phyloP scores from a whole-genome alignment of 2,113 vertebrate genomes.

The Halcyon senegalensis region DNA sequence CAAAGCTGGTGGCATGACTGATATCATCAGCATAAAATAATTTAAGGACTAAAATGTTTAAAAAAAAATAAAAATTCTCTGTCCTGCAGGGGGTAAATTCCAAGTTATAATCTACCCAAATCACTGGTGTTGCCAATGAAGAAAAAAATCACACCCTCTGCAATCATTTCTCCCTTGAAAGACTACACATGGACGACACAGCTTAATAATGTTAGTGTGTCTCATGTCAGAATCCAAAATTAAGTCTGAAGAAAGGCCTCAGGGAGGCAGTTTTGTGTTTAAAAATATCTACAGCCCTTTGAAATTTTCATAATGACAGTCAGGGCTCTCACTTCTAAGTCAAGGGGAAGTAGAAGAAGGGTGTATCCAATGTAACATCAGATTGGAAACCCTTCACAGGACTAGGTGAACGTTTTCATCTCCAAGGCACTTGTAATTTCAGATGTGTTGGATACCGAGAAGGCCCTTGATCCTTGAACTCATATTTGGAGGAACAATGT shows the following conservation, averaged over 20 bases:
- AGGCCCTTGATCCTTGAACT: background rate
- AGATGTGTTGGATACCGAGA: background rate
- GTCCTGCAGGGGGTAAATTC: background rate
- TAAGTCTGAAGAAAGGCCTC: background rate
- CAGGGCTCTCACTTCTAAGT: background rate
- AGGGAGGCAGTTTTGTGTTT: background rate
- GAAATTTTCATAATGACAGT: background rate
- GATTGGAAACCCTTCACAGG: background rate
- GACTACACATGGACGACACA: background rate
- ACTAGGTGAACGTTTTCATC: background rate
- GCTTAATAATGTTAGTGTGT: no score
- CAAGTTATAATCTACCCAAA: background rate
- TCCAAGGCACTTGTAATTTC: background rate
- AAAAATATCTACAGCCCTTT: background rate
- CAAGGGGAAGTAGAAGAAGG: background rate
- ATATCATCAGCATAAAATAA: background rate
- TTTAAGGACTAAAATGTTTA: background rate
- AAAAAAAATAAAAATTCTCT: background rate
- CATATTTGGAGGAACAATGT: background rate
- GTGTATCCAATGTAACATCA: background rate
- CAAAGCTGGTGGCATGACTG: background rate
- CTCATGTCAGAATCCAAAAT: background rate
- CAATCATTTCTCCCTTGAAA: background rate
- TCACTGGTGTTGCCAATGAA: background rate
- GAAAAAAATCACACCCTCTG: background rate